Evolutionary conservation across 1,140 invertebrate genomes (phyloP).

Genomic region (Drosophila prosaltans): DNA sequence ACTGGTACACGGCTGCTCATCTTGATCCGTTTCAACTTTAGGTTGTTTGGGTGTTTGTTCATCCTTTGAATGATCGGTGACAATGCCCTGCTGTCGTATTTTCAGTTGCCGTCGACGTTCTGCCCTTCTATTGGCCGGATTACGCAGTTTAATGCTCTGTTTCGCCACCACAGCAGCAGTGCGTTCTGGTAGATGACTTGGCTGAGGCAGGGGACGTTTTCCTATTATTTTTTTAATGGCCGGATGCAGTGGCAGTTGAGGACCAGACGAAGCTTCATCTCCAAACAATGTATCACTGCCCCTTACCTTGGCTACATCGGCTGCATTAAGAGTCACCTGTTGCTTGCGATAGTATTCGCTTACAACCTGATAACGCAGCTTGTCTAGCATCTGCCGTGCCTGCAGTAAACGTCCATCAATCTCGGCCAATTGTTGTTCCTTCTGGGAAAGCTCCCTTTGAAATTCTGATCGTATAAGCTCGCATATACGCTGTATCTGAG

Average conservation of each 20-base stretch:
- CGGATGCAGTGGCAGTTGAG: constrained; percentile 88
- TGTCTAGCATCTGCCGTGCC: constrained; percentile 87
- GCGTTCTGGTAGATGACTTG: constrained; percentile 82
- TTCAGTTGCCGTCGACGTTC: constrained; percentile 54
- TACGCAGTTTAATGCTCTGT: constrained; percentile 72
- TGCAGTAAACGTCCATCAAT: constrained; percentile 86
- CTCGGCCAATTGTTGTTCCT: constrained; percentile 84
- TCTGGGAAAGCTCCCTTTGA: constrained; percentile 84
- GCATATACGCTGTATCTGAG: constrained; percentile 36
- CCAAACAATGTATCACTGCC: constrained; percentile 56
- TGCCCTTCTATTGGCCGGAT: constrained; percentile 48
- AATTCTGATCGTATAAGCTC: constrained; percentile 84
- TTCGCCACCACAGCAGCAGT: constrained; percentile 83
- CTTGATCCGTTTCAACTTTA: constrained; percentile 15
- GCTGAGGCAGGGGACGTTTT: constrained; percentile 82
- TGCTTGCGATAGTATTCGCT: constrained; percentile 88
- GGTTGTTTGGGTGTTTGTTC: constrained; percentile 8
- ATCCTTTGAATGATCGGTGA: constrained; percentile 69
- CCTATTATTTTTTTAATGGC: constrained; percentile 88
- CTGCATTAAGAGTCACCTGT: constrained; percentile 84
- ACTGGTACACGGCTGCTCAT: constrained; percentile 64
- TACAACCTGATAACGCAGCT: constrained; percentile 88
- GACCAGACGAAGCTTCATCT: constrained; percentile 28
- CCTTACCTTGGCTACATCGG: constrained; percentile 83
- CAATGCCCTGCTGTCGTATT: constrained; percentile 67